Conservation (phyloP, 1,140 invertebrate genomes). For the Drosophila pandora region DNA sequence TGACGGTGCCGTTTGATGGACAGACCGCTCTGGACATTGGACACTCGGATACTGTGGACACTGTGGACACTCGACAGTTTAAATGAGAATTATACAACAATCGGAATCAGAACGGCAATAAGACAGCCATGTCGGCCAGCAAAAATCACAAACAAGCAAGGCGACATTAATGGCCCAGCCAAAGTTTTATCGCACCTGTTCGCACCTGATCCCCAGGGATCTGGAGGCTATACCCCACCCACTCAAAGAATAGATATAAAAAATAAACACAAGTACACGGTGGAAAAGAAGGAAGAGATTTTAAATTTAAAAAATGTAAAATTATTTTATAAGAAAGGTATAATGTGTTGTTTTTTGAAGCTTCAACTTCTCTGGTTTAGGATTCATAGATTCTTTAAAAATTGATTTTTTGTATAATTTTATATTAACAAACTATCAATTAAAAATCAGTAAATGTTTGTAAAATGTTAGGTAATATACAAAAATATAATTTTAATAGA, state of each 20-base stretch:
- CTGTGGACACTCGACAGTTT: background rate
- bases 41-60: background rate
- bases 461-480: too few relatives aligned
- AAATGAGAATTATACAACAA: slow-evolving; percentile 49
- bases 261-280: background rate
- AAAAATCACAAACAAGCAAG: background rate
- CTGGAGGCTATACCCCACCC: background rate
- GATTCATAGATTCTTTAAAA: too few relatives aligned
- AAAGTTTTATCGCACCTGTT: slow-evolving; percentile 6
- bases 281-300: background rate
- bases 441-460: too few relatives aligned
- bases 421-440: too few relatives aligned
- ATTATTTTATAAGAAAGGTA: too few relatives aligned
- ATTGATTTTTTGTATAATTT: too few relatives aligned
- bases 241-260: background rate
- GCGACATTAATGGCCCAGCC: slow-evolving; percentile 1
- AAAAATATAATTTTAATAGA: too few relatives aligned
- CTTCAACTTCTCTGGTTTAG: too few relatives aligned
- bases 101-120: slow-evolving; percentile 37
- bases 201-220: slow-evolving; percentile 2
- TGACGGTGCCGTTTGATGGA: slow-evolving; percentile 66
- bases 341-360: too few relatives aligned
- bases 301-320: too few relatives aligned
- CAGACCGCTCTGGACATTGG: slow-evolving; percentile 18
- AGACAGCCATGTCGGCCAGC: slow-evolving; percentile 38